Base-by-base conservation (phyloP, 2,888 invertebrate species). In the Epinotia bilunana region DNA sequence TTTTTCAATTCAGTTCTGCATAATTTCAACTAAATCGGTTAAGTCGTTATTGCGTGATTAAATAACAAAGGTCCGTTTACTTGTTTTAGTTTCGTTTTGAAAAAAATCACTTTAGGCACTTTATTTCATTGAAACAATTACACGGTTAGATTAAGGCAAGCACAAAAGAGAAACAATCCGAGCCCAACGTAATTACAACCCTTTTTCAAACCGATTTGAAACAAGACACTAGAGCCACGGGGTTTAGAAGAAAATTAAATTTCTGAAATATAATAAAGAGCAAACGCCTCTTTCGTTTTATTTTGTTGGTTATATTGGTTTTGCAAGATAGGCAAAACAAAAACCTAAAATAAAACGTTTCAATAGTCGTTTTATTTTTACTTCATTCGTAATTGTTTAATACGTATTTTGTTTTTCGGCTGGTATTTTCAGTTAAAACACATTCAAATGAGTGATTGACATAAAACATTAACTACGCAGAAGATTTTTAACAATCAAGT, bases 141-240 rank as follows among this genome's bases (percentile, higher is more conserved):
- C 60, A 28, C 60, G 57, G 74, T 60, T 74, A 71, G 64, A 75
- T 67, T 67, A 67, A 57, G 61, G 33, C 60, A 53, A 20, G 20
- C 43, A 67, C 72, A 75, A 75, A 69, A 70, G 69, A 72, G 65
- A 67, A 57, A 75, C 67, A 67, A 75, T 72, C 72, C 72, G 16
- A 67, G 46, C 23, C 60, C 39, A 18, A 53, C 65, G 61, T 75
- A 62, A 75, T 75, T 72, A 62, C 65, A 75, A 67, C 67, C 72
- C 71, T 74, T 71, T 71, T 74, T 74, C 74, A 71, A 65, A 71
- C 58, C 70, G 64, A 74, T 71, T 71, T 60, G 58, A 70, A 74
- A 74, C 63, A 58, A 71, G 60, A 70, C 70, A 49, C 70, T 49
- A 67, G 33, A 57, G 46, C 68, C 73, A 57, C 20, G 69, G 6